Conservation (phyloP, 2,113 vertebrate genomes). For the Saccopteryx leptura region DNA sequence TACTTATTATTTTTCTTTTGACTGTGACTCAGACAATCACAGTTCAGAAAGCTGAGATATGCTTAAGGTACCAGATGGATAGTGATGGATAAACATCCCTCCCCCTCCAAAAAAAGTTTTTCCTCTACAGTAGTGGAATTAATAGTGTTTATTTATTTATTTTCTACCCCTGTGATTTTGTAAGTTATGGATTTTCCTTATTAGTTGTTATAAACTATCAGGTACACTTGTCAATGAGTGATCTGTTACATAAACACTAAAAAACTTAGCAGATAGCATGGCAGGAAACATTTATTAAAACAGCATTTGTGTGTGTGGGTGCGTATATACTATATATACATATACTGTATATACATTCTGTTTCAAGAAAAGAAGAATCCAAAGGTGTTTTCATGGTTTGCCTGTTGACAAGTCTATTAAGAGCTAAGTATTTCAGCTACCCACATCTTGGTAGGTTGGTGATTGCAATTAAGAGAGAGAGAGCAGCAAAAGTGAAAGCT, state of each 20-base stretch:
- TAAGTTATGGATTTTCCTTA: slow-evolving; percentile 54
- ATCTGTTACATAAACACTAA: slow-evolving; percentile 34
- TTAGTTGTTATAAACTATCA: slow-evolving; percentile 54
- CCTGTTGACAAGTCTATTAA: slow-evolving; percentile 38
- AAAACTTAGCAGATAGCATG: slow-evolving; percentile 41
- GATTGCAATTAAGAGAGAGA: slow-evolving; percentile 17
- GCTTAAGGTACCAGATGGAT: background rate
- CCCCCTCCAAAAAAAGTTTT: background rate
- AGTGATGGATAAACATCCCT: background rate
- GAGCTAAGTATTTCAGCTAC: background rate
- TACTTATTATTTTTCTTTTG: slow-evolving; percentile 13
- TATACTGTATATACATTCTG: background rate
- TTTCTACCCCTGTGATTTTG: background rate
- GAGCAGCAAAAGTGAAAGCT: background rate
- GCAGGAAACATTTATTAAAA: slow-evolving; percentile 67
- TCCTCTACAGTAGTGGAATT: background rate
- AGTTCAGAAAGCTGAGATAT: slow-evolving; percentile 13
- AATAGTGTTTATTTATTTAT: background rate
- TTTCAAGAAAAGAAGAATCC: background rate
- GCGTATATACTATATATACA: background rate
- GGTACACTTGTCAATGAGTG: background rate
- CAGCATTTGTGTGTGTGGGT: background rate
- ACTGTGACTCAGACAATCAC: slow-evolving; percentile 10
- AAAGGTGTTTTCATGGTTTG: slow-evolving; percentile 47
- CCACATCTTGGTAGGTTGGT: slow-evolving; percentile 25